Base-by-base conservation (phyloP, 2,113 vertebrate species). In the Conger conger region DNA sequence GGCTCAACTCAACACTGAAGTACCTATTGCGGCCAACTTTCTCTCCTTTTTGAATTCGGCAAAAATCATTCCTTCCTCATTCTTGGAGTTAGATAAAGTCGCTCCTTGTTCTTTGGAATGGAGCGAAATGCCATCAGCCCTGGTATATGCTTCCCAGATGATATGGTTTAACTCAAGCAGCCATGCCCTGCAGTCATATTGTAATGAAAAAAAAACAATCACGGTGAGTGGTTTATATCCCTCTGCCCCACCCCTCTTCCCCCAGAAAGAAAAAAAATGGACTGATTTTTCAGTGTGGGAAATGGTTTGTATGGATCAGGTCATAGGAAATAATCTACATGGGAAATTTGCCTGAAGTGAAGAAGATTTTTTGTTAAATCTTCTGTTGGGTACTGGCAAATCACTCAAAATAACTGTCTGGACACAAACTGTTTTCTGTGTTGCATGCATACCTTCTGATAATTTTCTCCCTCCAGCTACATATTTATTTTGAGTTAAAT, bases 161-260 rank as follows among this genome's bases (percentile, higher is more conserved):
- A 50, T 50, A 4, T 80, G 79, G 42, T 45, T 79, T 40, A 38
- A 79, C 36, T n/a, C 23, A 42, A 27, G 42, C 11, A 80, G 42
- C 40, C 40, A 27, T 80, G 79, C 40, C 79, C 79, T 30, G 40
- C 79, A 80, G 79, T 50, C 27, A 50, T 80, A 3, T 30, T 45
- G 40, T 80, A 80, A 80, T 80, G 79, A 80, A 80, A 80, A 42
- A 80, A 20, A 80, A 80, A 80, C 79, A 80, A 80, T 45, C 27
- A 38, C 79, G 20, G 79, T 80, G 20, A 37, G 20, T 42, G 38
- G 36, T 80, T 42, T 42, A 45, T 42, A 15, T 79, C 54, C 54
- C 60, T n/a, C 60, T 27, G 60, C 60, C 20, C 60, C 60, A 57
- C 54, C 15, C 54, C 54, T 57, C 18, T 57, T 57, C 54, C 18